Evolutionary conservation across 2,113 vertebrate species (phyloP).

Genomic region (Apaloderma vittatum): DNA sequence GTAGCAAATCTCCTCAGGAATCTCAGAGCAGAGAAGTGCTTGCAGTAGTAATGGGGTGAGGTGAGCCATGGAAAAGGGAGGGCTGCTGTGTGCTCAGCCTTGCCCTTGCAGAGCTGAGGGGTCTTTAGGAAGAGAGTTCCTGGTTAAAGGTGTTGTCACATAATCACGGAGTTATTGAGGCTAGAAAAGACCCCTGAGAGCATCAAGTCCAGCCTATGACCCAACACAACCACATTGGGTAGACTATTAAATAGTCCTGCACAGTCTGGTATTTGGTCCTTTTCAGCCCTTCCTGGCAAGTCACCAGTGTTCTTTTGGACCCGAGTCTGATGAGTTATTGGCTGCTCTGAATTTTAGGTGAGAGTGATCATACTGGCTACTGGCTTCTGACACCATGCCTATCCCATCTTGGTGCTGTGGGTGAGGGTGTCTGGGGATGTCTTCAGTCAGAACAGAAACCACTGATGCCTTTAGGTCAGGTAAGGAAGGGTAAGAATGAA

Average conservation of each 20-base stretch:
- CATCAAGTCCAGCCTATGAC: too few relatives aligned
- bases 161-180: too few relatives aligned
- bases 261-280: background rate
- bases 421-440: too few relatives aligned
- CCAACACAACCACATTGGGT: too few relatives aligned
- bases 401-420: rapidly evolving
- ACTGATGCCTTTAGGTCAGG: background rate
- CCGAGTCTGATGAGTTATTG: rapidly evolving
- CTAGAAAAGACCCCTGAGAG: too few relatives aligned
- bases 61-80: background rate
- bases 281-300: background rate
- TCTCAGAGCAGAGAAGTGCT: background rate
- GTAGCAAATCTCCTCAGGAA: background rate
- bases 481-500: background rate
- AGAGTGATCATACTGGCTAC: background rate
- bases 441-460: background rate
- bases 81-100: rapidly evolving
- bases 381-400: background rate
- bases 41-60: background rate
- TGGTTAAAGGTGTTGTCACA: background rate
- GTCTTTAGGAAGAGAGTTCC: background rate
- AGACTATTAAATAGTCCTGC: too few relatives aligned
- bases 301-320: background rate
- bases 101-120: background rate
- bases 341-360: background rate